A percentile compares a stretch with the other conserved stretches of the same genome.
Evolutionary conservation across 2,113 vertebrate genomes (phyloP).

Genomic region (Sciurus niger): DNA sequence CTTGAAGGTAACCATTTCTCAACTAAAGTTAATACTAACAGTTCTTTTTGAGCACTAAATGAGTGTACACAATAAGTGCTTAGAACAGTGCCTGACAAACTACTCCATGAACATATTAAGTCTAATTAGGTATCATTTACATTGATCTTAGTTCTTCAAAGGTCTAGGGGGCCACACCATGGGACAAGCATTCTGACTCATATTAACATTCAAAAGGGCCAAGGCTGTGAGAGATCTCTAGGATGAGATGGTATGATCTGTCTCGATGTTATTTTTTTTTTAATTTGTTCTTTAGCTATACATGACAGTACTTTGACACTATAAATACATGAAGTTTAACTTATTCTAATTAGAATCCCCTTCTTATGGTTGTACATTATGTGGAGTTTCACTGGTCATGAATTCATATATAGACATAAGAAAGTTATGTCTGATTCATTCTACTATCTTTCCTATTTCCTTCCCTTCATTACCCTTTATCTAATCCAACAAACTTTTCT

Average conservation of each 20-base stretch:
- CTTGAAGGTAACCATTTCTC: neutral
- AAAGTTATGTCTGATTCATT: too few species aligned
- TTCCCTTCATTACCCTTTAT: too few species aligned
- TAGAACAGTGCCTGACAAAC: neutral
- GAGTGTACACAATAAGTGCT: neutral
- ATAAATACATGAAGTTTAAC: too few species aligned
- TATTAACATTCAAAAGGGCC: neutral
- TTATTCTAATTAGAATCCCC: too few species aligned
- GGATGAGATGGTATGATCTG: neutral
- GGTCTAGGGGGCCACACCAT: neutral
- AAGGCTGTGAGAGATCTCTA: neutral
- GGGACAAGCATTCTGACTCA: neutral
- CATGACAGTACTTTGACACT: too few species aligned
- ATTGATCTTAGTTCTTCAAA: slow-evolving; percentile 10
- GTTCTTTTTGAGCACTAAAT: neutral
- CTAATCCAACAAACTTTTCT: too few species aligned
- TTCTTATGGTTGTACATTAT: too few species aligned
- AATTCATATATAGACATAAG: too few species aligned
- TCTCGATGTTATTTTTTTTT: too few species aligned
- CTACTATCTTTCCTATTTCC: too few species aligned
- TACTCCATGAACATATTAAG: neutral
- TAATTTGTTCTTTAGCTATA: too few species aligned
- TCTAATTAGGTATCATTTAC: neutral
- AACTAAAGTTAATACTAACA: neutral
- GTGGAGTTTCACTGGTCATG: too few species aligned